A percentile compares a stretch with the other conserved stretches of the same genome.
These are phyloP conservation scores for Phaenicophaeus curvirostris DNA, from an alignment of 2,797 vertebrate species.

Conservation along the genomic window DNA sequence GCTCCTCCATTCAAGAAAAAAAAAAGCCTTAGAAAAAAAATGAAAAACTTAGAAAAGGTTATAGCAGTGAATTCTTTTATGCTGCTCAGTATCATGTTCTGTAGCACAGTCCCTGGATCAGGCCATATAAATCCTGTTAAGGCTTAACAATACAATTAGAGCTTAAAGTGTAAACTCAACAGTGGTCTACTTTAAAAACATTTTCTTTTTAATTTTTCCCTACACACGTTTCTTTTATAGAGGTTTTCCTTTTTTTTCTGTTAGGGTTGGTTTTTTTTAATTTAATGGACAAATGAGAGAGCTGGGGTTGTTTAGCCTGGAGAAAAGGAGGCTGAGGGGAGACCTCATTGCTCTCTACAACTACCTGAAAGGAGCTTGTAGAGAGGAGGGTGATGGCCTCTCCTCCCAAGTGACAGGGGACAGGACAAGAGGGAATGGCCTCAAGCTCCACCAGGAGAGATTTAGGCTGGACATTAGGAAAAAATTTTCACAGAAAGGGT, in stretches of 20 bases:
- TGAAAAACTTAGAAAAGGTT: not conserved
- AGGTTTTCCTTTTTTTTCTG: not conserved
- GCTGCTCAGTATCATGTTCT: not conserved
- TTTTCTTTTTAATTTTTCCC: too few species aligned
- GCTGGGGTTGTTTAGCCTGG: too few species aligned
- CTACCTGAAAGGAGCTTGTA: too few species aligned
- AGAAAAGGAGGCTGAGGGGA: too few species aligned
- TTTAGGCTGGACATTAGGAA: too few species aligned
- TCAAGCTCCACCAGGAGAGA: too few species aligned
- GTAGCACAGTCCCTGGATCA: not conserved
- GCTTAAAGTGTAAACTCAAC: not conserved
- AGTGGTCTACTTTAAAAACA: not conserved
- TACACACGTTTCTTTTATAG: not conserved
- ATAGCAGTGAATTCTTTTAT: not conserved
- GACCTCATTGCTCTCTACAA: too few species aligned
- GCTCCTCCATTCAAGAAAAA: not conserved
- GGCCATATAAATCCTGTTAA: not conserved
- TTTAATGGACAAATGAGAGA: not conserved
- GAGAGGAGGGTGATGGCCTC: too few species aligned
- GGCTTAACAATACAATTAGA: not conserved
- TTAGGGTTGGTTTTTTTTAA: not conserved
- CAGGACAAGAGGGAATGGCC: too few species aligned
- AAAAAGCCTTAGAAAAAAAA: not conserved
- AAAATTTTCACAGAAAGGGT: too few species aligned
- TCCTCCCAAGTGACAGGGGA: too few species aligned